phyloP scores from a whole-genome alignment of 2,888 invertebrate species.

The Dicranocentrus wangi region DNA sequence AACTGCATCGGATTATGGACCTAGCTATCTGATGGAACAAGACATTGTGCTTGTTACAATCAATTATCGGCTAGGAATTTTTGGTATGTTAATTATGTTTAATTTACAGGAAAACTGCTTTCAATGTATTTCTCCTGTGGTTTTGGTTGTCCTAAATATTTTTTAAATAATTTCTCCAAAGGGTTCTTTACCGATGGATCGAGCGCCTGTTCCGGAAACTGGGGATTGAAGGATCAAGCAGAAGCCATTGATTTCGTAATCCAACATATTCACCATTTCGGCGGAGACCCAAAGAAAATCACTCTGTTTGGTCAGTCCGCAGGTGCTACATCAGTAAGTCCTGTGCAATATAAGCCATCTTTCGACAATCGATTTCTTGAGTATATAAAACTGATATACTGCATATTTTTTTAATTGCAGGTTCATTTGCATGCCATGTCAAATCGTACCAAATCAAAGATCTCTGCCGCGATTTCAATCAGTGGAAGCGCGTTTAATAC shows the following conservation, averaged over 20 bases:
- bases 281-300: conserved; percentile 45
- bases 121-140: not conserved
- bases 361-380: no score
- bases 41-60: conserved; percentile 54
- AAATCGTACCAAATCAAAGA: conserved; percentile 49
- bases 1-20: conserved; percentile 47
- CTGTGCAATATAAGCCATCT: no score
- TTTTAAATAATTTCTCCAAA: no score
- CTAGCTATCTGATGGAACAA: conserved; percentile 55
- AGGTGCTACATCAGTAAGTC: no score
- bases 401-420: no score
- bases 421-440: conserved; percentile 60
- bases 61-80: conserved; percentile 54
- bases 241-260: conserved; percentile 53
- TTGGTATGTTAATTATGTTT: conserved; percentile 50
- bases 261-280: conserved; percentile 47
- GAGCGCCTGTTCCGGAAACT: conserved; percentile 49
- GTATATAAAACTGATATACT: no score
- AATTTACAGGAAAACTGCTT: not conserved
- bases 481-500: conserved; percentile 58
- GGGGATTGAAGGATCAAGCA: conserved; percentile 49
- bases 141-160: no score
- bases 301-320: conserved; percentile 40
- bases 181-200: conserved; percentile 61
- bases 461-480: conserved; percentile 51